These are phyloP conservation scores for Semicossyphus pulcher DNA, from an alignment of 2,113 vertebrate genomes.

Conservation along the genomic window DNA sequence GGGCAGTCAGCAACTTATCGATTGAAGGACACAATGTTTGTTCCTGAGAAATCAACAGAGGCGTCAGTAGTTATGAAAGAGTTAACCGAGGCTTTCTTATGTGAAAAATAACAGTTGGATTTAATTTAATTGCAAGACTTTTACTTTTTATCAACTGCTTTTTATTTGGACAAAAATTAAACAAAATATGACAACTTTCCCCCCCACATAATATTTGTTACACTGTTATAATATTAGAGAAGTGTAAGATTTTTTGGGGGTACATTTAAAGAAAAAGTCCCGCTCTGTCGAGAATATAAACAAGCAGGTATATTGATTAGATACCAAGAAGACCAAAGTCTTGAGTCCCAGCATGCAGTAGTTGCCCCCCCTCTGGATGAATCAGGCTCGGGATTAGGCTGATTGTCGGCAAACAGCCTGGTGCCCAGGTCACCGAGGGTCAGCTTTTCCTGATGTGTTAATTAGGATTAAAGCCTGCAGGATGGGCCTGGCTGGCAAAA, in stretches of 20 bases:
- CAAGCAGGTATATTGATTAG: background rate
- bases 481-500: conserved; percentile 75
- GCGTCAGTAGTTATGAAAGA: conserved; percentile 10
- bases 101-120: background rate
- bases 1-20: conserved; percentile 54
- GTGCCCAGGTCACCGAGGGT: conserved; percentile 82
- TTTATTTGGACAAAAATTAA: background rate
- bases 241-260: too few relatives aligned
- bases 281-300: background rate
- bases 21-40: conserved; percentile 44
- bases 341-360: conserved; percentile 18
- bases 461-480: conserved; percentile 80
- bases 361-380: conserved; percentile 29
- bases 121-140: background rate
- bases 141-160: background rate
- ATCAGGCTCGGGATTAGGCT: conserved; percentile 76
- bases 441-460: conserved; percentile 85
- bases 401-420: conserved; percentile 84
- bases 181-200: background rate
- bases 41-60: conserved; percentile 26
- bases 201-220: too few relatives aligned
- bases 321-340: conserved; percentile 21
- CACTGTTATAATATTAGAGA: too few relatives aligned
- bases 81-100: background rate
- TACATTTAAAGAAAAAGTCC: too few relatives aligned